Conservation (phyloP, 1,140 invertebrate species). For the Propsilocerus akamusi region DNA sequence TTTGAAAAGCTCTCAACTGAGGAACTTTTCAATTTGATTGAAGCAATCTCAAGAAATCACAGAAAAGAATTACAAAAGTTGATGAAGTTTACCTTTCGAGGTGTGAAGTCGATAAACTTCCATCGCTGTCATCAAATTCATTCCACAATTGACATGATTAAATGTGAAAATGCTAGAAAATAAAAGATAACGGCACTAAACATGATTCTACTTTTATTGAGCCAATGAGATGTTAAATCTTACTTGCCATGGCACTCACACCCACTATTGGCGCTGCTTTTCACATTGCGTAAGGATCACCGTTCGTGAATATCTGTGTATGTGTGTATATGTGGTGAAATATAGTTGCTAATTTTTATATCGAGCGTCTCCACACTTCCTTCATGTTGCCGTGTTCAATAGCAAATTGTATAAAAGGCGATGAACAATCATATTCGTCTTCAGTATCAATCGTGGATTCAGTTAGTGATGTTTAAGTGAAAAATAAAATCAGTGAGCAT, state of each 20-base stretch:
- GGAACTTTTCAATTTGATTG: too few species aligned
- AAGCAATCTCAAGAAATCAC: too few species aligned
- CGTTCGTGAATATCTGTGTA: not conserved
- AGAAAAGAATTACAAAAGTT: not conserved
- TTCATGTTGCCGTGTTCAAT: not conserved
- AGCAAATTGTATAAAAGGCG: conserved; percentile 4
- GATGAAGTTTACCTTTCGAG: not conserved
- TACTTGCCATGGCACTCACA: not conserved
- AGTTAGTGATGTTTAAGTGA: not conserved
- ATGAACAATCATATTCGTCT: not conserved
- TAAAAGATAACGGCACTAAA: too few species aligned
- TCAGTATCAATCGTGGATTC: not conserved
- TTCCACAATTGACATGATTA: not conserved
- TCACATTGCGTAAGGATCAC: not conserved
- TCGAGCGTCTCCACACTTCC: not conserved
- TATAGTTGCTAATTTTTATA: not conserved
- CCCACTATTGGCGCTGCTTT: not conserved
- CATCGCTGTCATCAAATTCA: not conserved
- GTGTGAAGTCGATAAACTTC: not conserved
- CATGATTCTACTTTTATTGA: conserved; percentile 1
- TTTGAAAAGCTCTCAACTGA: too few species aligned
- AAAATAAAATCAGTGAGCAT: not conserved
- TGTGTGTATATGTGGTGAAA: not conserved
- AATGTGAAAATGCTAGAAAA: not conserved
- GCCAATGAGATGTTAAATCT: not conserved